Base-by-base conservation (phyloP, 2,888 invertebrate genomes). In the Terebella lapidaria region DNA sequence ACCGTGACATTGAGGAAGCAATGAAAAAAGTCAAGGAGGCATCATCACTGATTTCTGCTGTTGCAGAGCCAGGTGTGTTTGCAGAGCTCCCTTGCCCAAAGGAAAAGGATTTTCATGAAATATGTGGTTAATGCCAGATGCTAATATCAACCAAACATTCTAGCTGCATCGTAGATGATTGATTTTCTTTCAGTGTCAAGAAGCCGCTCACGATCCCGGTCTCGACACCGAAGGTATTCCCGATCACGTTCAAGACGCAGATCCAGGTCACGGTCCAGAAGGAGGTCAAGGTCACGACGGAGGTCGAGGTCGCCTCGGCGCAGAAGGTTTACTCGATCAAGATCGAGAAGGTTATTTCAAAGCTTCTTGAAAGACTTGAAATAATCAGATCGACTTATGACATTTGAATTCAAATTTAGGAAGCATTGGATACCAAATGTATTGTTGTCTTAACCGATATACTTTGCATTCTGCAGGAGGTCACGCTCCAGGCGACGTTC, bases 11-110 rank as follows among this genome's bases (percentile, higher is more conserved):
- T 26, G 94, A 94, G 76, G 95, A 96, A 82, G 94, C 94, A 0
- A 94, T 99, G 94, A 91, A 92, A 52, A 85, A 94, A 65, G 94
- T 95, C 0, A 94, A 94, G 77, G 95, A 96, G 82, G 94, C 94
- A 0, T 94, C 95, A 81, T 92, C 91, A 77, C 86, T 94, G 73
- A 93, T 96, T 66, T 91, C 93, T 0, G 94, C 94, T 5, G 92
- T 93, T 18, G 92, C 94, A 65, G 94, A 74, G 66, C 67, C 72
- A 42, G 69, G 59, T 18, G 28, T 47, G 30, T 22, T 51, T 24
- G 47, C 24, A 10, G 35, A 20, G 29, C 25, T 46, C 2, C 42
- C 28, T 4, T n/a, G 22, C 22, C 53, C 57, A 18, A 30, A 28
- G 26, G 46, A 2, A 46, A 26, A 42, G 1, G 22, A 46, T 24